phyloP scores from a whole-genome alignment of 37 sponge, comb jelly and placozoan species.

The Beroe forskalii region DNA sequence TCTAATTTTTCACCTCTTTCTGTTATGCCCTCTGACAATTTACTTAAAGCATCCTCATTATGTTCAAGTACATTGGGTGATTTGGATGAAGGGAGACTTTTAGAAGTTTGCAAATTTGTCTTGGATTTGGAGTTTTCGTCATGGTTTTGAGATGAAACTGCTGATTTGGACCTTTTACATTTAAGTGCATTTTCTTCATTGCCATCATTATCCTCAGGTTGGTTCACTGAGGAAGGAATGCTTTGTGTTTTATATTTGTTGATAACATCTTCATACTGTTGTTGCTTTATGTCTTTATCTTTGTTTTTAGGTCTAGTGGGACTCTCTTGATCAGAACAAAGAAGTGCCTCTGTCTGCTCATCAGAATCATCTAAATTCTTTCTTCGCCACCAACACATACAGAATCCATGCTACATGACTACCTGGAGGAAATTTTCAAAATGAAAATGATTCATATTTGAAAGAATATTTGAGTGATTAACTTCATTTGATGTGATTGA shows the following conservation, averaged over 20 bases:
- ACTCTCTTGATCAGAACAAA: not conserved
- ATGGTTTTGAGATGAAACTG: too few relatives aligned
- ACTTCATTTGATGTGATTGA: too few relatives aligned
- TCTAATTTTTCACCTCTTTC: not conserved
- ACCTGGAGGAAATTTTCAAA: too few relatives aligned
- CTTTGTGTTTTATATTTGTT: not conserved
- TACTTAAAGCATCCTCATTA: not conserved
- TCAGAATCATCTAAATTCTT: not conserved
- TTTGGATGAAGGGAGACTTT: not conserved
- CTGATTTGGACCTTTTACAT: too few relatives aligned
- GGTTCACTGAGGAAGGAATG: not conserved
- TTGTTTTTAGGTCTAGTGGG: too few relatives aligned
- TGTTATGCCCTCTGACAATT: not conserved
- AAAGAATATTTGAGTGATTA: too few relatives aligned
- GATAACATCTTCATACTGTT: constrained; percentile 1
- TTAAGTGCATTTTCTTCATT: too few relatives aligned
- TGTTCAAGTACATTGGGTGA: not conserved
- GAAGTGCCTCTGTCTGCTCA: not conserved
- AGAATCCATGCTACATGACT: too few relatives aligned
- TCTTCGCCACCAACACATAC: constrained; percentile 27
- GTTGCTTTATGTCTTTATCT: not conserved
- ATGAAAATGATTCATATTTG: too few relatives aligned
- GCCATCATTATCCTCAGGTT: not conserved
- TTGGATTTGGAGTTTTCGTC: not conserved
- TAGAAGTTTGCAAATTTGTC: not conserved